Conservation (phyloP, 2,797 vertebrate genomes). For the Nannoperca obscura region DNA sequence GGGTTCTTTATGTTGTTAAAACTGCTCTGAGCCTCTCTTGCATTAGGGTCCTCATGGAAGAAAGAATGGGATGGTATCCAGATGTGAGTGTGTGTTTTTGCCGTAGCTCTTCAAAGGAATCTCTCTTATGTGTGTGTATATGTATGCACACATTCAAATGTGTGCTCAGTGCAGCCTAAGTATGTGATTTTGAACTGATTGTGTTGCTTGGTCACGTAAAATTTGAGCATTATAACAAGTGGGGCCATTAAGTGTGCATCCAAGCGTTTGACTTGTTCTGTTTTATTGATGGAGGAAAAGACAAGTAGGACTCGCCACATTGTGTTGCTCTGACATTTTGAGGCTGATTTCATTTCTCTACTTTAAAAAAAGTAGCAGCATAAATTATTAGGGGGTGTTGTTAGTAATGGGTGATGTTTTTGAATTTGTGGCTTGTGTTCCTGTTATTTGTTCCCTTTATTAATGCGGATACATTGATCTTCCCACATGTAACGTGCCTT, state of each 20-base stretch:
- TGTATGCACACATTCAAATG: conserved; percentile 32
- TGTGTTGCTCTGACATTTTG: conserved; percentile 49
- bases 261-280: conserved; percentile 53
- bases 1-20: conserved; percentile 60
- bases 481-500: not conserved
- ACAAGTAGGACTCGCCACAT: conserved; percentile 27
- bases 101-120: conserved; percentile 58
- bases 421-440: conserved; percentile 10
- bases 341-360: conserved; percentile 49
- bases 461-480: conserved; percentile 10
- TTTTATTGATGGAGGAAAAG: conserved; percentile 62
- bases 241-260: conserved; percentile 70
- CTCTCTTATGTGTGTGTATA: conserved; percentile 15
- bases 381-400: conserved; percentile 22
- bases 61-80: conserved; percentile 80
- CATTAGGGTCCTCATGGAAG: conserved; percentile 71
- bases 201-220: conserved; percentile 65
- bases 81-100: conserved; percentile 77
- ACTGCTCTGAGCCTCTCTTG: conserved; percentile 63
- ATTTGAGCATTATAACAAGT: conserved; percentile 59
- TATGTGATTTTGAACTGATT: conserved; percentile 66
- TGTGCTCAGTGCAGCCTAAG: conserved; percentile 37
- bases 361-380: conserved; percentile 36
- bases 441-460: conserved; percentile 27
- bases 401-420: conserved; percentile 17